Percentiles rank a stretch among this genome's conserved stretches.
phyloP scores from a whole-genome alignment of 1,140 invertebrate genomes.

The Pteromalus puparum region DNA sequence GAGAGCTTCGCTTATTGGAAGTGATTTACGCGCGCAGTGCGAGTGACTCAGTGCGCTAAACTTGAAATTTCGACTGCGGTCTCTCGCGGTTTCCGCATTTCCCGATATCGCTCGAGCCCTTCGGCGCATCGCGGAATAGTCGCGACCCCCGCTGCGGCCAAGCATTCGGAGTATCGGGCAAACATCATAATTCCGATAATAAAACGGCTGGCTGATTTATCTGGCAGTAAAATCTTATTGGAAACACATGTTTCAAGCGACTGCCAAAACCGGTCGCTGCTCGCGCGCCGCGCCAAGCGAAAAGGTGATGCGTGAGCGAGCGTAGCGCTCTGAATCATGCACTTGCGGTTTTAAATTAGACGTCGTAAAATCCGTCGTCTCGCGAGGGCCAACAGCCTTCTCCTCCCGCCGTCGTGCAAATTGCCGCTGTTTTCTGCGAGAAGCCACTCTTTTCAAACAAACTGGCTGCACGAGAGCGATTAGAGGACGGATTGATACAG shows the following conservation, averaged over 20 bases:
- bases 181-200: constrained; percentile 67
- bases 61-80: neutral
- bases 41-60: too few species aligned
- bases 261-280: constrained; percentile 68
- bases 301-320: constrained; percentile 2
- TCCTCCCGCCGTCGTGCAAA: neutral
- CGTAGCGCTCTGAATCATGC: constrained; percentile 44
- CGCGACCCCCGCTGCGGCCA: too few species aligned
- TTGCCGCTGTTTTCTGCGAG: neutral
- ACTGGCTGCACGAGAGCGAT: too few species aligned
- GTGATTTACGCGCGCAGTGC: neutral
- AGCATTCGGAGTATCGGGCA: neutral
- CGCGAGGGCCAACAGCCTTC: constrained; percentile 23
- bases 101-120: neutral
- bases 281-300: neutral
- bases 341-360: constrained; percentile 65
- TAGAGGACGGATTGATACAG: too few species aligned
- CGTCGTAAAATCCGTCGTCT: constrained; percentile 62
- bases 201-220: constrained; percentile 68
- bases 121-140: neutral
- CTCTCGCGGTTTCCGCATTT: neutral
- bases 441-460: too few species aligned
- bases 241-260: constrained; percentile 65
- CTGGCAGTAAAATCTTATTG: constrained; percentile 67
- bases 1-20: neutral